These are phyloP conservation scores for Yponomeuta evonymella DNA, from an alignment of 2,888 invertebrate genomes.

Conservation along the genomic window DNA sequence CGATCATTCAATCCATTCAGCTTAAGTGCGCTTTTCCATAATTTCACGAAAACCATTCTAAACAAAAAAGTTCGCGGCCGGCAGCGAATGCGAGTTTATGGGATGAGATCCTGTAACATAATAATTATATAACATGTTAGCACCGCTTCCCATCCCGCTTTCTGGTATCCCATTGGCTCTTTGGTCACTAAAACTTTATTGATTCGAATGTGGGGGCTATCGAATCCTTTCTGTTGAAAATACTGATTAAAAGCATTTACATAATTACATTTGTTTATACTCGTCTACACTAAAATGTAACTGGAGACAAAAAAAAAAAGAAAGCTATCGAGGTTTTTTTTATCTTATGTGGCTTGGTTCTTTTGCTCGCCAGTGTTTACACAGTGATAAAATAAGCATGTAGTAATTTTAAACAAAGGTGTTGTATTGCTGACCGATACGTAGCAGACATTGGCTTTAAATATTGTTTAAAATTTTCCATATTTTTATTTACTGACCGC, in stretches of 20 bases:
- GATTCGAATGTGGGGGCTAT: neutral
- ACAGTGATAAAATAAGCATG: neutral
- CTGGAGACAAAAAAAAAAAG: too few relatives aligned
- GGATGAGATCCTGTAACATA: neutral
- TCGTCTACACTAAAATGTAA: too few relatives aligned
- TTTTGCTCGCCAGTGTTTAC: neutral
- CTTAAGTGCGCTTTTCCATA: neutral
- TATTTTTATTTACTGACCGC: constrained; percentile 26
- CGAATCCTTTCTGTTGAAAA: neutral
- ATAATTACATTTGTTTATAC: constrained; percentile 4
- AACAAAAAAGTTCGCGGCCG: neutral
- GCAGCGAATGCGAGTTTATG: neutral
- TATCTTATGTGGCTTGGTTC: neutral
- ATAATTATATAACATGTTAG: neutral
- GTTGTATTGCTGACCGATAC: constrained; percentile 59
- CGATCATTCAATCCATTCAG: neutral
- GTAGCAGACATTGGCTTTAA: constrained; percentile 56
- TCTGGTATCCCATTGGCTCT: neutral
- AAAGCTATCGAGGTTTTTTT: too few relatives aligned
- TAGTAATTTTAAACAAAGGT: constrained; percentile 24
- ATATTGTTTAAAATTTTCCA: constrained; percentile 29
- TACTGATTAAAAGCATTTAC: neutral
- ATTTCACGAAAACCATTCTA: neutral
- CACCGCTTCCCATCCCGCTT: constrained; percentile 10
- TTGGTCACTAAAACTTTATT: neutral